Percentiles rank a stretch among this genome's conserved stretches.
Conservation (phyloP, 35 echinoderm and acorn worm genomes). For the Amphiura filiformis region DNA sequence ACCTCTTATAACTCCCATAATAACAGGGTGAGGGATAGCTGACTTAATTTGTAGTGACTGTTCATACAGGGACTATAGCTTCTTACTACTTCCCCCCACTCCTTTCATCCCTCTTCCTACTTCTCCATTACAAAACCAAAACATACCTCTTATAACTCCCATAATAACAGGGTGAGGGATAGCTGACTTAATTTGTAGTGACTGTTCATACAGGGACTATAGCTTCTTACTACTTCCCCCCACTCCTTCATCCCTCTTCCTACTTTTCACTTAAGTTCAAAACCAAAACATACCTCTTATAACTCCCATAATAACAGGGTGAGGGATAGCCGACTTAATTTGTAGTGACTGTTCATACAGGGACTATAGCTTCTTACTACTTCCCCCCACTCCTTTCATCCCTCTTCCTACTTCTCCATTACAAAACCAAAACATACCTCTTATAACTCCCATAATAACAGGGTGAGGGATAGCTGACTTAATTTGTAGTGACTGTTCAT, state of each 20-base stretch:
- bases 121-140: no score
- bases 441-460: constrained; percentile 98
- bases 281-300: no score
- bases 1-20: constrained; percentile 99
- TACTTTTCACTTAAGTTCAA: no score
- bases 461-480: constrained; percentile 99
- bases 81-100: constrained; percentile 99
- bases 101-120: no score
- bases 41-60: constrained; percentile 99
- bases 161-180: no score
- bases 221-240: constrained; percentile 99
- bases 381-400: no score
- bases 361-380: no score
- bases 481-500: constrained; percentile 97
- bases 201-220: constrained; percentile 96
- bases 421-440: constrained; percentile 49
- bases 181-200: constrained; percentile 98
- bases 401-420: no score
- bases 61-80: constrained; percentile 98
- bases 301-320: constrained; percentile 92
- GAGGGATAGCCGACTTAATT: constrained; percentile 96
- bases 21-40: constrained; percentile 98
- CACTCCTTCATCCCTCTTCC: no score
- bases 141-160: constrained; percentile 92
- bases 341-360: constrained; percentile 92